Evolutionary conservation across 1,140 invertebrate species (phyloP).

Genomic region (Elysia chlorotica): DNA sequence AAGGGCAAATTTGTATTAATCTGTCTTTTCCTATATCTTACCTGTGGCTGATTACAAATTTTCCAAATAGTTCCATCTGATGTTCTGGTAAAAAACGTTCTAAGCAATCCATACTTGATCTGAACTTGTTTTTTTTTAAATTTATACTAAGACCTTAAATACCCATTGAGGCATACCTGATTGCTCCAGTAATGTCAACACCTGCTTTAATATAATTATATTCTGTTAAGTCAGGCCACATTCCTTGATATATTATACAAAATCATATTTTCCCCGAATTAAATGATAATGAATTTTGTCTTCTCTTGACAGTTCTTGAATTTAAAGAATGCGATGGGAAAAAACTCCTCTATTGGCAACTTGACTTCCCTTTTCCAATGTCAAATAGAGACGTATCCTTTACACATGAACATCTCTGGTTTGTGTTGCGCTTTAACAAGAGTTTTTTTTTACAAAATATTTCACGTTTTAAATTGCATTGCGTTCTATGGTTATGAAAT

Average conservation of each 20-base stretch:
- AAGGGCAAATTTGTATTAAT: neutral
- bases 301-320: slow-evolving; percentile 45
- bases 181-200: neutral
- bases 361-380: slow-evolving; percentile 58
- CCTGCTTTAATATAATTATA: neutral
- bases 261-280: too few species aligned
- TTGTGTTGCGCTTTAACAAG: neutral
- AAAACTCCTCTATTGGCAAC: slow-evolving; percentile 56
- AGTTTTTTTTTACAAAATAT: neutral
- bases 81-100: too few species aligned
- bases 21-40: neutral
- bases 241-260: too few species aligned
- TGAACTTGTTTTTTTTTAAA: too few species aligned
- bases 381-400: slow-evolving; percentile 62
- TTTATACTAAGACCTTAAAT: neutral
- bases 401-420: neutral
- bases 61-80: too few species aligned
- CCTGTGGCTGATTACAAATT: too few species aligned
- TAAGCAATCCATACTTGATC: too few species aligned
- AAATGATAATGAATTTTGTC: slow-evolving; percentile 1
- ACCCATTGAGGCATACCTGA: neutral
- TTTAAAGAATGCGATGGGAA: slow-evolving; percentile 39
- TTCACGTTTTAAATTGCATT: neutral
- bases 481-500: neutral
- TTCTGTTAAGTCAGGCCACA: neutral